phyloP scores from a whole-genome alignment of 2,113 vertebrate species.

The Astatotilapia flaviijosephi region DNA sequence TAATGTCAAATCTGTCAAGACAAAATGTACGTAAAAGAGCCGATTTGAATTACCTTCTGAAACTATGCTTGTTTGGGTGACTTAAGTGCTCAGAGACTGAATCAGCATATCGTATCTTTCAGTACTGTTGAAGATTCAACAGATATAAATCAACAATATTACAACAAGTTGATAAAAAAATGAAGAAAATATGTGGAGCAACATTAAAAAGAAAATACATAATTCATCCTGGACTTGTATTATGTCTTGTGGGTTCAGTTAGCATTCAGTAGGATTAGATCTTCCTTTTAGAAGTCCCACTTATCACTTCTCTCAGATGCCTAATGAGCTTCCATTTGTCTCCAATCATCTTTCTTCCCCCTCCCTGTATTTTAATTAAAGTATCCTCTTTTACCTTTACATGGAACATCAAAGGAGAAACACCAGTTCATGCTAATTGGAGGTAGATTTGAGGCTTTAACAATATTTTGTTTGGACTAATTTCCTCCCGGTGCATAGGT shows the following conservation, averaged over 20 bases:
- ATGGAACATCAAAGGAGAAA: constrained; percentile 54
- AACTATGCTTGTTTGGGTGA: background rate
- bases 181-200: background rate
- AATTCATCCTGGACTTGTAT: background rate
- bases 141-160: background rate
- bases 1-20: background rate
- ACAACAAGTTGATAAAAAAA: background rate
- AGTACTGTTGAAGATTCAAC: background rate
- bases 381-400: constrained; percentile 30
- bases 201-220: background rate
- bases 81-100: background rate
- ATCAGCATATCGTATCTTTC: background rate
- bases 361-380: constrained; percentile 33
- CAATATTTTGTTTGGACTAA: constrained; percentile 58
- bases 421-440: constrained; percentile 42
- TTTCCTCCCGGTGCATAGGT: constrained; percentile 43
- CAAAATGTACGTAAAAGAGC: background rate
- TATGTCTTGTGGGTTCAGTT: background rate
- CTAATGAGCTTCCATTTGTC: constrained; percentile 52
- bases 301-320: constrained; percentile 11
- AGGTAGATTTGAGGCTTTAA: constrained; percentile 36
- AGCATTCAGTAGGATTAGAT: background rate
- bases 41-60: background rate
- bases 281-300: background rate
- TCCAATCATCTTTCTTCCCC: constrained; percentile 1